Conservation (phyloP, 2,888 invertebrate species). For the Amphipoea oculea region DNA sequence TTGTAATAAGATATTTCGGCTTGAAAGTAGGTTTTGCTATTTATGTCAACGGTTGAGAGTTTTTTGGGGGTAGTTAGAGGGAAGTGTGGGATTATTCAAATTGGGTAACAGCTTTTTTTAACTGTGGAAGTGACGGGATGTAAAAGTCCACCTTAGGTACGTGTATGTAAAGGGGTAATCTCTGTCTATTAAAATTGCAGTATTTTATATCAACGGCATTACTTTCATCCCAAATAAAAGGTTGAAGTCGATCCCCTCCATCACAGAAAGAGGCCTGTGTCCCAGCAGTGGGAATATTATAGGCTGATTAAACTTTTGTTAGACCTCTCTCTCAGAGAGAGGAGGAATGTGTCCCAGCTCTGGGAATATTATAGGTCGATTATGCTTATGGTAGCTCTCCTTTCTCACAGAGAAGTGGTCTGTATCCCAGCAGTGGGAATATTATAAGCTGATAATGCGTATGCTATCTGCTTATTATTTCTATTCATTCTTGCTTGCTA, state of each 20-base stretch:
- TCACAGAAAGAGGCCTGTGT: not conserved
- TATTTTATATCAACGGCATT: not conserved
- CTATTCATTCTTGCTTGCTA: not conserved
- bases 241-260: no score
- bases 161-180: not conserved
- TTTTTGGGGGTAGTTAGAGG: not conserved
- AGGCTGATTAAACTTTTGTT: no score
- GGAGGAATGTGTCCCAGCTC: not conserved
- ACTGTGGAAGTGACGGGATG: not conserved
- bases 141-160: not conserved
- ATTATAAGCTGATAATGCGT: no score
- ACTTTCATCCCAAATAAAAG: not conserved
- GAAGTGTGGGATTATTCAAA: constrained; percentile 37
- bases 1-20: constrained; percentile 34
- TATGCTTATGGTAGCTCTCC: no score
- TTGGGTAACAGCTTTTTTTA: not conserved
- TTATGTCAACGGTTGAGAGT: constrained; percentile 17
- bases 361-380: not conserved
- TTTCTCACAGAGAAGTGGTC: no score
- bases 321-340: not conserved
- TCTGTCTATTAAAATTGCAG: not conserved
- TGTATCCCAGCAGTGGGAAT: not conserved
- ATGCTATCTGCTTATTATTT: not conserved
- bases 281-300: no score
- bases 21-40: constrained; percentile 37